Evolutionary conservation across 2,888 invertebrate species (phyloP).

Genomic region (Macrophya alboannulata): DNA sequence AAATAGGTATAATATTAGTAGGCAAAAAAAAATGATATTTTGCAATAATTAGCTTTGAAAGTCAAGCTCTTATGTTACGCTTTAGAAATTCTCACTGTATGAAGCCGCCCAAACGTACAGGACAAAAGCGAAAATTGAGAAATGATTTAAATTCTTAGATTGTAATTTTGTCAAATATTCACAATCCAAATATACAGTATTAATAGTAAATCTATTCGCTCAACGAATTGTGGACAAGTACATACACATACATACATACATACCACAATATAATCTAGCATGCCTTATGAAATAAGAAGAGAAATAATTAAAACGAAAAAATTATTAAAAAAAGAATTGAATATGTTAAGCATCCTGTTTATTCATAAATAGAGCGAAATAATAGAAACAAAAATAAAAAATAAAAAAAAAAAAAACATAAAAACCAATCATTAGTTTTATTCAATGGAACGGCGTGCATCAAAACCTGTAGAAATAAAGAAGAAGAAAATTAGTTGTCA

Average conservation of each 20-base stretch:
- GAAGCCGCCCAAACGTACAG: neutral
- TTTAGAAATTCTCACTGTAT: neutral
- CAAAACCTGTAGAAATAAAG: constrained; percentile 68
- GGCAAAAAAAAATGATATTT: neutral
- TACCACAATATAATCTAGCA: neutral
- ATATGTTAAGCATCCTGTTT: constrained; percentile 55
- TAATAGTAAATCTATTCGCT: neutral
- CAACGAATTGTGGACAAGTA: constrained; percentile 12
- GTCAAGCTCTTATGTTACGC: neutral
- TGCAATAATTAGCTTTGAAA: neutral
- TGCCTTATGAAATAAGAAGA: constrained; percentile 56
- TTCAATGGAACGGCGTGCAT: constrained; percentile 64
- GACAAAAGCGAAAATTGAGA: neutral
- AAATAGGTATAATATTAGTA: neutral
- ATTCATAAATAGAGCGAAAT: constrained; percentile 70
- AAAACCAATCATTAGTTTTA: constrained; percentile 61
- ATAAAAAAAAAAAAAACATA: neutral
- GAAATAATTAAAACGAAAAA: constrained; percentile 11
- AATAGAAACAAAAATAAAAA: constrained; percentile 69
- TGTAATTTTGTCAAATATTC: constrained; percentile 17
- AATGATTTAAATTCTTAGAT: neutral
- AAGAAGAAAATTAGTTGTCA: constrained; percentile 50
- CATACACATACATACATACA: neutral
- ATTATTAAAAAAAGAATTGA: constrained; percentile 38
- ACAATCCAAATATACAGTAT: neutral